Conservation (phyloP, 2,113 vertebrate species). For the Dendrocopos noguchii region DNA sequence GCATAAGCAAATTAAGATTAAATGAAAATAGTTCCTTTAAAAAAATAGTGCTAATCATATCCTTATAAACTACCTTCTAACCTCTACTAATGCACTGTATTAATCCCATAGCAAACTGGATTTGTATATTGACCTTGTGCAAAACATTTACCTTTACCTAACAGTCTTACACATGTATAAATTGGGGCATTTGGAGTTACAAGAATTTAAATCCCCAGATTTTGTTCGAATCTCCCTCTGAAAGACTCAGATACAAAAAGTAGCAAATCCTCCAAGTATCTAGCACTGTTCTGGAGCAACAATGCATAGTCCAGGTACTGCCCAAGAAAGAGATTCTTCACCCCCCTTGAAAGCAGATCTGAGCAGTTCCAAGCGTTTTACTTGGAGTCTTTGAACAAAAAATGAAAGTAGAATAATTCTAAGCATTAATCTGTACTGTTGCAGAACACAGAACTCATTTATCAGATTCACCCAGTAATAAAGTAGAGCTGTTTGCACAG, state of each 20-base stretch:
- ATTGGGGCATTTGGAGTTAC: background rate
- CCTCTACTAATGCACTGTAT: background rate
- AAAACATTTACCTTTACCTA: background rate
- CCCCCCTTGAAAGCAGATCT: background rate
- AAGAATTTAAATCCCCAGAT: background rate
- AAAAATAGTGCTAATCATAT: background rate
- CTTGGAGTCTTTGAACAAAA: background rate
- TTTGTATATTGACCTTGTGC: background rate
- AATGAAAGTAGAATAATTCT: background rate
- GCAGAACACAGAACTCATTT: background rate
- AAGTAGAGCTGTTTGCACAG: background rate
- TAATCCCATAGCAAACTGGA: background rate
- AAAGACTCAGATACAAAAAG: background rate
- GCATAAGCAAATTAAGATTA: background rate
- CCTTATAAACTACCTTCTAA: background rate
- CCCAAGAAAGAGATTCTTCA: background rate
- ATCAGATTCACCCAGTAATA: background rate
- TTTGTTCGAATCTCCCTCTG: background rate
- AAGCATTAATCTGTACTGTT: background rate
- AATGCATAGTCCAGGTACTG: too few species aligned
- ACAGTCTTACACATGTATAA: background rate
- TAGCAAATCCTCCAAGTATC: background rate
- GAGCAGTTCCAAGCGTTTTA: background rate
- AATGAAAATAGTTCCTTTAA: background rate
- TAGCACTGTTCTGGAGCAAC: background rate